A percentile compares a stretch with the other conserved stretches of the same genome.
phyloP scores from a whole-genome alignment of 2,113 vertebrate genomes.

The Platysternon megacephalum region DNA sequence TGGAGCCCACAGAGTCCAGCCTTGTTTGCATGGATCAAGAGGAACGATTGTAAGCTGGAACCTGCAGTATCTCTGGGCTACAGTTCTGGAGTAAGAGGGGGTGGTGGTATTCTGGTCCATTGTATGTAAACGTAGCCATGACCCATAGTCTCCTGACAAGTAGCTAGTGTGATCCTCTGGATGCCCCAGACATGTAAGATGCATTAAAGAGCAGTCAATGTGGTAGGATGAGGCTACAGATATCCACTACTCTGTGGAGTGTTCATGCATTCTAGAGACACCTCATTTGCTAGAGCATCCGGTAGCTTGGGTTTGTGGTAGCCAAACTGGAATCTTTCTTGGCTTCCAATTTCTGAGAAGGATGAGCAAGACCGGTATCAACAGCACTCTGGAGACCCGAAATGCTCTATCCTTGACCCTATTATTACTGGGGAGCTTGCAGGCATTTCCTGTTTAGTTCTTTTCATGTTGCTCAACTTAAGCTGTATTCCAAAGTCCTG shows the following conservation, averaged over 20 bases:
- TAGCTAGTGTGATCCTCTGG: not conserved
- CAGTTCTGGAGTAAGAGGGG: not conserved
- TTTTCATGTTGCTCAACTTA: not conserved
- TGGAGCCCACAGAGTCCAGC: not conserved
- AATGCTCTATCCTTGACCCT: not conserved
- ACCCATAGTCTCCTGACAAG: not conserved
- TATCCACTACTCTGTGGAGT: not conserved
- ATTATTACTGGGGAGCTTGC: not conserved
- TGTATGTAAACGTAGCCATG: not conserved
- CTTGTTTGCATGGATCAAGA: not conserved
- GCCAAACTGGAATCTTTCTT: not conserved
- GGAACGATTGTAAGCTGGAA: not conserved
- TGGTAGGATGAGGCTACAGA: not conserved
- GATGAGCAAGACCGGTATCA: not conserved
- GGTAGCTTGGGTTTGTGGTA: not conserved
- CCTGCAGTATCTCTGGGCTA: not conserved
- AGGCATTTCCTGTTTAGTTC: not conserved
- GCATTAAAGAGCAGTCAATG: not conserved
- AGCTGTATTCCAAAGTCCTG: not conserved
- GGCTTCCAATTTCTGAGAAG: fast-evolving
- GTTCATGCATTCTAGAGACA: not conserved
- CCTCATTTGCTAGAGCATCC: not conserved
- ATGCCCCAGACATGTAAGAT: not conserved
- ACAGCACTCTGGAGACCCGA: not conserved
- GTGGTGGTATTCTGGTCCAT: not conserved